Base-by-base conservation (phyloP, 2,797 vertebrate species). In the Gymnothorax javanicus region DNA sequence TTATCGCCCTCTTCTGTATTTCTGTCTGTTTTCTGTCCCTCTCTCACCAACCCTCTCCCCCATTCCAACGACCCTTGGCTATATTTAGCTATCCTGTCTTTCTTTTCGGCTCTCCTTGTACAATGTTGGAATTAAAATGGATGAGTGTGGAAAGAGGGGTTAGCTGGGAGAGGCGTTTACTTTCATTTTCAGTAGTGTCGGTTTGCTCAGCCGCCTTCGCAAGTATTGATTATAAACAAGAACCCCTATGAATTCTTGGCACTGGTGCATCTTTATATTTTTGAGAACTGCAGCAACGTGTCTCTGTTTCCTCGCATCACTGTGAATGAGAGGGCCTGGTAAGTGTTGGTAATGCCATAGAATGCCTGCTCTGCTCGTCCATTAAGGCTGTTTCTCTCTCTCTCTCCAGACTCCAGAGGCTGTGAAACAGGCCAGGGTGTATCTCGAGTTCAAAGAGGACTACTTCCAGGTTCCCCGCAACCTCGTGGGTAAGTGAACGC, bases 391-490 rank as follows among this genome's bases (percentile, higher is more conserved):
- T 50, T 89, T 60, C 25, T 52, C 25, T 88, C 1, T 43, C 33
- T 43, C 33, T 43, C 33, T 62, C 0, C 91, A 98, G 97, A 97
- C 95, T 50, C 97, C 97, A 2, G 98, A 98, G 88, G 98, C 98
- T 0, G 98, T 98, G 83, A 97, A 95, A 85, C 96, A 97, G 91
- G 98, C 98, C n/a, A 94, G 98, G 89, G 97, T 96, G 67, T 98
- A 95, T 91, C 95, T 98, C 67, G 98, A 98, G 89, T 98, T 98
- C 91, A 97, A 96, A 84, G 98, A 98, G 93, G 97, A 97, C 93
- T 98, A 96, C 9, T 97, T 98, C 87, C 97, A 96, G 91, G 97
- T 98, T 89, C 98, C 98, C 85, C 96, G 97, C 92, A 96, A 96
- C 91, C 95, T 98, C 57, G 98, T 98, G 82, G 98, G 98, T 98